phyloP scores from a whole-genome alignment of 2,113 vertebrate genomes.

The Syngnathus scovelli region DNA sequence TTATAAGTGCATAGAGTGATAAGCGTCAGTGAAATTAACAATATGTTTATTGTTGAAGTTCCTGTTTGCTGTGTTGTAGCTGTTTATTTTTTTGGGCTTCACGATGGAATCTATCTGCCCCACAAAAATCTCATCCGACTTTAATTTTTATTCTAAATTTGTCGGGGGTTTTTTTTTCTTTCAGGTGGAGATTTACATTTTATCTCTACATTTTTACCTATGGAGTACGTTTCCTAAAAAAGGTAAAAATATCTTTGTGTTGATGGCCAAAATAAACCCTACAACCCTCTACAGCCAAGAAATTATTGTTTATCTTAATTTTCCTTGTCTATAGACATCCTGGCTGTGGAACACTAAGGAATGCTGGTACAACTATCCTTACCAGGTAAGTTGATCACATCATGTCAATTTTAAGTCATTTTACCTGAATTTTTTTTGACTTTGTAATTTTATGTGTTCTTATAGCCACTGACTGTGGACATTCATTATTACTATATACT shows the following conservation, averaged over 20 bases:
- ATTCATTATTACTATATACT: slow-evolving; percentile 95
- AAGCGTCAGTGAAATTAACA: no score
- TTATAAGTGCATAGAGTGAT: no score
- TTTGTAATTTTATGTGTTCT: slow-evolving; percentile 48
- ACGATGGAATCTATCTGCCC: slow-evolving; percentile 3
- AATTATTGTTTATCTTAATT: no score
- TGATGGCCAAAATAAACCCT: no score
- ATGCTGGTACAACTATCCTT: slow-evolving; percentile 95
- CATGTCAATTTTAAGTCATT: not conserved
- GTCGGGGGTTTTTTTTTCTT: not conserved
- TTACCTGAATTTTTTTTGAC: not conserved
- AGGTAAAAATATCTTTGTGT: slow-evolving; percentile 70
- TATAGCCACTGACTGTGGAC: slow-evolving; percentile 88
- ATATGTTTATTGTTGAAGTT: no score
- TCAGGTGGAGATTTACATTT: slow-evolving; percentile 97
- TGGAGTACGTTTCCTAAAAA: slow-evolving; percentile 91
- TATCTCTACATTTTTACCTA: slow-evolving; percentile 95
- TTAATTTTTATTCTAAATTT: not conserved
- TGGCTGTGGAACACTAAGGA: slow-evolving; percentile 96
- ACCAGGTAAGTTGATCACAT: slow-evolving; percentile 82
- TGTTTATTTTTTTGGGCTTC: not conserved
- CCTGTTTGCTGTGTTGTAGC: no score
- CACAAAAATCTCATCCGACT: not conserved
- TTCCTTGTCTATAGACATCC: slow-evolving; percentile 69
- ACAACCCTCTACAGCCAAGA: not conserved